Base-by-base conservation (phyloP, 2,797 vertebrate species). In the Morus bassanus region DNA sequence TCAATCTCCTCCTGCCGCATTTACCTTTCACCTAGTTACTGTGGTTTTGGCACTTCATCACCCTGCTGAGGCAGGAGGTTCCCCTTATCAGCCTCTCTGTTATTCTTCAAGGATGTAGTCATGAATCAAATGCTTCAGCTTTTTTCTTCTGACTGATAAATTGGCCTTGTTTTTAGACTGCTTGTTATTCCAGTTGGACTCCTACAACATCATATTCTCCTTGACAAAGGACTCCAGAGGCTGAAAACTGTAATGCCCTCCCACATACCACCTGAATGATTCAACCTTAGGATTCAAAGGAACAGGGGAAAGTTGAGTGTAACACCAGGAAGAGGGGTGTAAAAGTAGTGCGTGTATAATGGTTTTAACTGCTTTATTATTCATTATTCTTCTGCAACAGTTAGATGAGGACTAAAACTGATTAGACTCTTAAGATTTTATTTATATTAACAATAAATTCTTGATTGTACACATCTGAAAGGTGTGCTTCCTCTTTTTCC, bases 251-350 rank as follows among this genome's bases (percentile, higher is more conserved):
- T 46, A 68, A 15, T 61, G 22, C 2, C 23, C 5, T 51, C 14
- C 14, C 11, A 46, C 19, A n/a, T 19, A 8, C 6, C 25, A n/a
- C 15, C 35, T 10, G 10, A 39, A 81, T 14, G 30, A 74, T 75
- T 6, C 9, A 79, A 15, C 5, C 10, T 39, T 27, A 63, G 18
- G 35, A 33, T 5, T 33, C 7, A n/a, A 43, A 59, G 30, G 14
- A 70, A 6, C 14, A 41, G 2, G 0, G 6, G 18, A 81, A 67
- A 6, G 15, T 10, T 50, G 23, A 87, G 23, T 1, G 1, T 23
- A 77, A n/a, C 23, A 63, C 15, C 16, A 67, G 59, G 27, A 90
- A 68, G 13, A 89, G 6, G 6, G 3, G 0, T 39, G 41, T 53
- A 46, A 80, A 93, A 61, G 7, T 57, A 53, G 1, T 19, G 7